phyloP scores from a whole-genome alignment of 2,888 invertebrate species.

The Athalia cordata region DNA sequence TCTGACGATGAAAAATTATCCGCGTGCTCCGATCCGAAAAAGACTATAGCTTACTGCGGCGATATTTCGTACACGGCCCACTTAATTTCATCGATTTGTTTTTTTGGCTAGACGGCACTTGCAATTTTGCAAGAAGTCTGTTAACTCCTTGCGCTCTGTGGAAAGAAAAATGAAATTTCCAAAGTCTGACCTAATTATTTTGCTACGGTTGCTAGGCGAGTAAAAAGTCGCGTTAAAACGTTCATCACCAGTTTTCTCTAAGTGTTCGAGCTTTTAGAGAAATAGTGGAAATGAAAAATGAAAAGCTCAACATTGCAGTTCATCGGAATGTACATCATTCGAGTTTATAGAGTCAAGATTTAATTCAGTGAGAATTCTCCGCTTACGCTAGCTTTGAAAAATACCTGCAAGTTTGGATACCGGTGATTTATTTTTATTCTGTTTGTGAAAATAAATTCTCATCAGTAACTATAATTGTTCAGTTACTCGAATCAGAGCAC shows the following conservation, averaged over 20 bases:
- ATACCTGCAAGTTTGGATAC: not conserved
- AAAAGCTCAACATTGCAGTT: not conserved
- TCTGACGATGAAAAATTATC: not conserved
- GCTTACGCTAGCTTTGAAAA: not conserved
- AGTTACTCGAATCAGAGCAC: not conserved
- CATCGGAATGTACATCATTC: conserved; percentile 16
- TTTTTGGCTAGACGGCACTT: too few species aligned
- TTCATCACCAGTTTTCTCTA: not conserved
- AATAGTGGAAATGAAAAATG: conserved; percentile 26
- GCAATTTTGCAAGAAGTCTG: too few species aligned
- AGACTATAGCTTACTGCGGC: too few species aligned
- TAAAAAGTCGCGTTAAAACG: conserved; percentile 17
- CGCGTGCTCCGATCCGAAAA: not conserved
- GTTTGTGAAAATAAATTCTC: conserved; percentile 1
- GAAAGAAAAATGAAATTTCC: too few species aligned
- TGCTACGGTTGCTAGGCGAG: not conserved
- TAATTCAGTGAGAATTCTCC: conserved; percentile 26
- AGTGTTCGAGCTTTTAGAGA: conserved; percentile 15
- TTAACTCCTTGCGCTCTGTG: too few species aligned
- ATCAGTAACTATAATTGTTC: conserved; percentile 6
- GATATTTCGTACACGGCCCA: too few species aligned
- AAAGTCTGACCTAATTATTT: too few species aligned
- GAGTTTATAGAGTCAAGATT: conserved; percentile 7
- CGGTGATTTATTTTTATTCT: conserved; percentile 4
- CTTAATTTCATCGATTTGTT: too few species aligned